Evolutionary conservation across 2,797 vertebrate genomes (phyloP).

Genomic region (Phoeniculus purpureus): DNA sequence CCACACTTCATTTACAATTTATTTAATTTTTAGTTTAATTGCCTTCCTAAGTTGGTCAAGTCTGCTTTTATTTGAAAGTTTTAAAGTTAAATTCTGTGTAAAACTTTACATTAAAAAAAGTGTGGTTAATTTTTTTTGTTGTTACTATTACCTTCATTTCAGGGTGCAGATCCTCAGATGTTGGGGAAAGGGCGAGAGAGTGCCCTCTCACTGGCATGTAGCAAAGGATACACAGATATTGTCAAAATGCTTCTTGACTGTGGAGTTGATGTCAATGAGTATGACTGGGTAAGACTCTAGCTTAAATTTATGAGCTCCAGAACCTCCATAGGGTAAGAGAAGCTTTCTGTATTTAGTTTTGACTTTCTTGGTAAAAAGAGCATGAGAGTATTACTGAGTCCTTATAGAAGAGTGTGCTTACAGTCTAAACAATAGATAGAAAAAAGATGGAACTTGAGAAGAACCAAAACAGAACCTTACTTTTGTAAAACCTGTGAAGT

Average conservation of each 20-base stretch:
- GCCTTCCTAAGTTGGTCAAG: background rate
- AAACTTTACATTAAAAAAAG: background rate
- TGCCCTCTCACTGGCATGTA: constrained; percentile 93
- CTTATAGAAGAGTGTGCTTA: background rate
- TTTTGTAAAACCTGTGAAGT: background rate
- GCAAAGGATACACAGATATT: constrained; percentile 97
- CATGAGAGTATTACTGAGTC: background rate
- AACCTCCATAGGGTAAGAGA: background rate
- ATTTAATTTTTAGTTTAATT: background rate
- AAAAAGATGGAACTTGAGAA: background rate
- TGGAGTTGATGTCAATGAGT: constrained; percentile 96
- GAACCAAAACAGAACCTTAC: background rate
- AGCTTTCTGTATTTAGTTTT: background rate
- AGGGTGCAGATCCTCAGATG: constrained; percentile 95
- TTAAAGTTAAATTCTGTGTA: background rate
- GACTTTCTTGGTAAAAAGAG: background rate
- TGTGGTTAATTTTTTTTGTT: background rate
- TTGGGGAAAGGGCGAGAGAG: constrained; percentile 96
- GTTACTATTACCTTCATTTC: background rate
- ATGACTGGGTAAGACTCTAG: constrained; percentile 90
- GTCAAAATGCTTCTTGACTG: constrained; percentile 98
- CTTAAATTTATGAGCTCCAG: background rate
- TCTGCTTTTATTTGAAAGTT: background rate
- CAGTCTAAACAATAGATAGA: background rate
- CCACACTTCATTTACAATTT: background rate